Conservation (phyloP, 1,140 invertebrate species). For the Cylas formicarius region DNA sequence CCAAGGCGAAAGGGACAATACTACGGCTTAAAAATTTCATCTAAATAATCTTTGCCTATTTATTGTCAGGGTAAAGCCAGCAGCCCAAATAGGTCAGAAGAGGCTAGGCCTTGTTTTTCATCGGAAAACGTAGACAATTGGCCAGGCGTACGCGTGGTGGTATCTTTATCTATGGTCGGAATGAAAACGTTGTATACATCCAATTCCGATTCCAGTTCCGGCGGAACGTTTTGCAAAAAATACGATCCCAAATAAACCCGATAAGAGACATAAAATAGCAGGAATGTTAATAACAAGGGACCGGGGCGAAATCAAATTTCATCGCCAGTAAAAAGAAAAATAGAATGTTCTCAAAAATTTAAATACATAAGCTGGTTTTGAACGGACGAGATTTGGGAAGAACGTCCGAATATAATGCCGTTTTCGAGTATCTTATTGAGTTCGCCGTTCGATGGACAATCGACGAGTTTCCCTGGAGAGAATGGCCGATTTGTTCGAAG, state of each 20-base stretch:
- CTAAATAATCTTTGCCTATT: too few relatives aligned
- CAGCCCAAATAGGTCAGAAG: too few relatives aligned
- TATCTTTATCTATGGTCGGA: constrained; percentile 16
- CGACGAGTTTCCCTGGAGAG: constrained; percentile 8
- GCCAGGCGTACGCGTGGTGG: too few relatives aligned
- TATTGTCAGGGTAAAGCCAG: too few relatives aligned
- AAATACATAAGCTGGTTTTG: constrained; percentile 24
- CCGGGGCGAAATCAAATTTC: constrained; percentile 17
- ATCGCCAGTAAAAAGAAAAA: constrained; percentile 22
- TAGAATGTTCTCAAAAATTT: constrained; percentile 22
- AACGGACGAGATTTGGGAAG: too few relatives aligned
- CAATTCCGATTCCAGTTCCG: constrained; percentile 14
- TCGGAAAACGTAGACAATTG: too few relatives aligned
- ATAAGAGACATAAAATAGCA: constrained; percentile 23
- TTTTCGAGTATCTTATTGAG: constrained; percentile 21
- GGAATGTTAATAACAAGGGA: constrained; percentile 19
- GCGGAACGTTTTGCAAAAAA: constrained; percentile 18
- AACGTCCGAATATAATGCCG: constrained; percentile 13
- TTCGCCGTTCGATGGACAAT: constrained; percentile 14
- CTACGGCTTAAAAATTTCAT: too few relatives aligned
- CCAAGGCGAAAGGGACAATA: too few relatives aligned
- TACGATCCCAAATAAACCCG: constrained; percentile 14
- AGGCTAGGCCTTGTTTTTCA: too few relatives aligned
- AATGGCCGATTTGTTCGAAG: constrained; percentile 15
- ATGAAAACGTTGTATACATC: constrained; percentile 19